A percentile compares a stretch with the other conserved stretches of the same genome.
Conservation (phyloP, 1,140 invertebrate species). For the Drosophila persimilis region DNA sequence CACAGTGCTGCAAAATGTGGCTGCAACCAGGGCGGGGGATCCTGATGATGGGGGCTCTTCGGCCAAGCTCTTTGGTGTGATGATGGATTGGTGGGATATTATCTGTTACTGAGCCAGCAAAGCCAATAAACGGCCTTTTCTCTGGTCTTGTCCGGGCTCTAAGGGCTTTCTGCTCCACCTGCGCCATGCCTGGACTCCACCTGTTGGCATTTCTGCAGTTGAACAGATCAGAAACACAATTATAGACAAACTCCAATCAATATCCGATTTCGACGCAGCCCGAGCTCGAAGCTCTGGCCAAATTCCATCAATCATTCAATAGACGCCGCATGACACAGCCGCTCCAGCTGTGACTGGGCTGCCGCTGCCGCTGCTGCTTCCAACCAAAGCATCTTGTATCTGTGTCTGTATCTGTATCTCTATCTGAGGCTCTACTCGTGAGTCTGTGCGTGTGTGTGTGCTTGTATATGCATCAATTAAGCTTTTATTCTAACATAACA, state of each 20-base stretch:
- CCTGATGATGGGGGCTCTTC: too few species aligned
- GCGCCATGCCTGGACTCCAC: conserved; percentile 20
- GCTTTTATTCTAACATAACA: conserved; percentile 71
- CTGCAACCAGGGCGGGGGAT: too few species aligned
- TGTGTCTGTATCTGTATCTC: conserved; percentile 13
- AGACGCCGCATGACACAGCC: conserved; percentile 67
- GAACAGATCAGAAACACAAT: conserved; percentile 41
- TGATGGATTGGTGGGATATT: too few species aligned
- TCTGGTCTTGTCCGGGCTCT: too few species aligned
- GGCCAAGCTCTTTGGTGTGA: too few species aligned
- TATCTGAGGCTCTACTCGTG: conserved; percentile 1
- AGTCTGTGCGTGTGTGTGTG: conserved; percentile 17
- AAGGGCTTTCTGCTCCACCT: too few species aligned
- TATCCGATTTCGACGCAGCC: not conserved
- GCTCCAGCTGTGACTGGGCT: conserved; percentile 57
- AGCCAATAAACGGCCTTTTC: too few species aligned
- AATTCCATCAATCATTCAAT: conserved; percentile 57
- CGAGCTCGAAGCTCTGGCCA: conserved; percentile 4
- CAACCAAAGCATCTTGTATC: conserved; percentile 17
- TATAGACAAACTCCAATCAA: conserved; percentile 29
- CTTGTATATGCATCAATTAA: conserved; percentile 68
- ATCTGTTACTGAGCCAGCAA: too few species aligned
- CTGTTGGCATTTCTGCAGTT: conserved; percentile 35
- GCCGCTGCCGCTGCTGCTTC: conserved; percentile 21
- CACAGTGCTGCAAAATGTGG: too few species aligned